Evolutionary conservation across 1,140 invertebrate species (phyloP), one percentile per base, ranked within the genome.

Genomic region (Armadillidium nasatum): DNA sequence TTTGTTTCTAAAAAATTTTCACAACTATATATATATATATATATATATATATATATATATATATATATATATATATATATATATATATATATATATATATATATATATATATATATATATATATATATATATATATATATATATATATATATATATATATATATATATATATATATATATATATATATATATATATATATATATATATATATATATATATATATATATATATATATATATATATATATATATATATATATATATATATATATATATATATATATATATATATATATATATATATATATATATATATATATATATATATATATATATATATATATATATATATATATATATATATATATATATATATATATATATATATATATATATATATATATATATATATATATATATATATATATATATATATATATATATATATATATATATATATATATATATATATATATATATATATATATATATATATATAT

Each of bases 31-130:
- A 33, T 33, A 33, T 33, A 33, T 33, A 33, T 33, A 33, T 33
- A 33, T 33, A 33, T 33, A 6, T 33, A 33, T 33, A 33, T 33
- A 6, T 33, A 33, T 33, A 33, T n/a, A 33, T 33, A 33, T 33
- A 33, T 33, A 33, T 33, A 33, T 1, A 3, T 33, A 33, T 33
- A 33, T 33, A 33, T 33, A 33, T 33, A 33, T 33, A 33, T 33
- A 33, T 33, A 33, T 33, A 33, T 33, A 33, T 33, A 33, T 33
- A 33, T 33, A 33, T 60, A 60, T 60, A 60, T 60, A n/a, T 60
- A 60, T 60, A 60, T 60, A 21, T 60, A 60, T 60, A 21, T 21
- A 60, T 60, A 21, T 60, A 60, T 60, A 21, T 60, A 60, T 60
- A 21, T 60, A 60, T 60, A 21, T 60, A 60, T 60, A 21, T 60